Percentiles rank a stretch among this genome's conserved stretches.
These are phyloP conservation scores for Rhabdornis inornatus DNA, from an alignment of 2,113 vertebrate species.

Conservation along the genomic window DNA sequence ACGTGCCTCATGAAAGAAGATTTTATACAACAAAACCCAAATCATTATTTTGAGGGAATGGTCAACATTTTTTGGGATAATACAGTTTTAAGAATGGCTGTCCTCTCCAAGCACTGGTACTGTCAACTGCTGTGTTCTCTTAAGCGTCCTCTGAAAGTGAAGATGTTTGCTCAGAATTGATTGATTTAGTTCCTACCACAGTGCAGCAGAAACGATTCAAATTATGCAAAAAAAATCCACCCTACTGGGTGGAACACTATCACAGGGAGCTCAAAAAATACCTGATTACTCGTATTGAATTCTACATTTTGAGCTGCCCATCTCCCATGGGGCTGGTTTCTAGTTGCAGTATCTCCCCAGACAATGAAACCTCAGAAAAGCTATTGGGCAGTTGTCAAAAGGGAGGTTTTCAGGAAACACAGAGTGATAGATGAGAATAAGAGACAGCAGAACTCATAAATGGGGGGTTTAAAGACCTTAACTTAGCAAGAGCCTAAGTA, in stretches of 20 bases:
- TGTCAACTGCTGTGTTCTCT: background rate
- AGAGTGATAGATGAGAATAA: background rate
- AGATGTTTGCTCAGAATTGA: background rate
- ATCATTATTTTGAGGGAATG: background rate
- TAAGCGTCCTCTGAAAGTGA: background rate
- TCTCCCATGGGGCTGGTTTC: background rate
- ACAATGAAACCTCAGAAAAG: background rate
- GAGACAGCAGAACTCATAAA: background rate
- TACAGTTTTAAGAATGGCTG: background rate
- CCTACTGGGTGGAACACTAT: background rate
- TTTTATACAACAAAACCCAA: background rate
- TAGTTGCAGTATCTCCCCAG: background rate
- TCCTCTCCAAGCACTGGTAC: background rate
- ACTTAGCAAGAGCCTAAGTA: background rate
- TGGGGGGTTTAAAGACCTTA: background rate
- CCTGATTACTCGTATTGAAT: background rate
- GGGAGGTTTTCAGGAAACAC: background rate
- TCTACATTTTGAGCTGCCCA: background rate
- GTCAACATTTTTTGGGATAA: background rate
- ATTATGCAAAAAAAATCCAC: background rate
- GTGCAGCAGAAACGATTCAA: constrained; percentile 31
- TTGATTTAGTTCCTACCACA: background rate
- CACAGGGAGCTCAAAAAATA: background rate
- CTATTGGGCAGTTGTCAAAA: background rate
- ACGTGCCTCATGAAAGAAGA: background rate